Base-by-base conservation (phyloP, 2,113 vertebrate genomes). In the Xiphophorus hellerii region DNA sequence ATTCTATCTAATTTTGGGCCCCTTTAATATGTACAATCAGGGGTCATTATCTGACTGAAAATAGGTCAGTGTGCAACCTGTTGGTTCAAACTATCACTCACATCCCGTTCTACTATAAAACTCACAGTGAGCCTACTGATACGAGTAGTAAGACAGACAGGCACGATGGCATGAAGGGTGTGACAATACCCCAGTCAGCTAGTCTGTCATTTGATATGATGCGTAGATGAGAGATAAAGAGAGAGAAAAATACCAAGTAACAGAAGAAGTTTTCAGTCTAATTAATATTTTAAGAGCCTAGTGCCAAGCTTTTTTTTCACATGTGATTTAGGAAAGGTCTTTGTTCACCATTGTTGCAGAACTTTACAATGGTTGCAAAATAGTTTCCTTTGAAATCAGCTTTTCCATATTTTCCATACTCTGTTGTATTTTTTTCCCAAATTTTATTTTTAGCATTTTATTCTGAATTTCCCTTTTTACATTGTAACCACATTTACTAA, bases 241-340 rank as follows among this genome's bases (percentile, higher is more conserved):
- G 25, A 78, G 27, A 42, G 69, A 77, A 42, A 76, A 71, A 66
- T 48, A 78, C 66, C 37, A 37, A 61, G 80, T n/a, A 22, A 79
- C 71, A 71, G 76, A 62, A 48, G 77, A 80, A 71, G 74, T 80
- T 86, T 86, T 77, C 78, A 70, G 75, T 66, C 58, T 37, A 58
- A 81, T 94, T 75, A 95, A 95, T 92, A 88, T 92, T 95, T 93
- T 58, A 94, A 80, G 73, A 54, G 27, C 13, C 30, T 64, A 39
- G 71, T 83, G 87, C 87, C 81, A 75, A 73, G 83, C 75, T 85
- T 93, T 91, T 54, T 93, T 92, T 71, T 27, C 14, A 81, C 62
- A 61, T 69, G 71, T 80, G 74, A 78, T 78, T 66, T 84, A 83
- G 58, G 39, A 65, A 65, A 73, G 66, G 65, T 81, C 71, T 75